phyloP scores from a whole-genome alignment of 2,113 vertebrate genomes.

The Passer montanus region DNA sequence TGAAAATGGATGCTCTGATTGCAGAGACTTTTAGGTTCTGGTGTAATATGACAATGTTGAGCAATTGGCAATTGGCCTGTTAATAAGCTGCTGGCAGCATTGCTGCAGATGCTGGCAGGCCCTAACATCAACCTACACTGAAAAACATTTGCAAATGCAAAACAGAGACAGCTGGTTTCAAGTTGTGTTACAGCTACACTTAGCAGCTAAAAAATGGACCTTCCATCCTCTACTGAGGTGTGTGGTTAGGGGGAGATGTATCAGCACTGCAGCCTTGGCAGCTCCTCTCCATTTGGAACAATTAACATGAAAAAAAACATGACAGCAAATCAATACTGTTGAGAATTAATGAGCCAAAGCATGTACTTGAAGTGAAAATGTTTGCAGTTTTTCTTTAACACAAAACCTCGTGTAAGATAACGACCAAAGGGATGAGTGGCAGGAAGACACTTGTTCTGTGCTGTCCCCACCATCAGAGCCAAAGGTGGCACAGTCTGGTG shows the following conservation, averaged over 20 bases:
- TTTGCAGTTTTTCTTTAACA: not conserved
- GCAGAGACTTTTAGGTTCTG: not conserved
- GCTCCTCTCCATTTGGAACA: not conserved
- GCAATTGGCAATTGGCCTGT: not conserved
- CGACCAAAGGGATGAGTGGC: not conserved
- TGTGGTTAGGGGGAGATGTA: not conserved
- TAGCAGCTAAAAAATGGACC: not conserved
- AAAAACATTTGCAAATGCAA: not conserved
- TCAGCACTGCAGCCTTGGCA: not conserved
- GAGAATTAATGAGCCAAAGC: not conserved
- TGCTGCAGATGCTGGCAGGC: not conserved
- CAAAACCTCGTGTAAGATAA: rapidly evolving
- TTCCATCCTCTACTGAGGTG: not conserved
- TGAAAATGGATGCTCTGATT: not conserved
- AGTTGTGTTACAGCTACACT: not conserved
- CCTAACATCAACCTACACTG: not conserved
- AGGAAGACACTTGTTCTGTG: not conserved
- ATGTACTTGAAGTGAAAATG: not conserved
- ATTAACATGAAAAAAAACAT: slow-evolving; percentile 3
- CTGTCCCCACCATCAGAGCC: not conserved
- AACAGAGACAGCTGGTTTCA: not conserved
- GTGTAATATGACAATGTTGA: not conserved
- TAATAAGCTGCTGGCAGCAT: not conserved
- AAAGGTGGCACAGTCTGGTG: not conserved
- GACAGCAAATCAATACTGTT: slow-evolving; percentile 20